Evolutionary conservation across 2,113 vertebrate species (phyloP), one percentile per base, ranked within the genome.

Genomic region (Gambusia affinis): DNA sequence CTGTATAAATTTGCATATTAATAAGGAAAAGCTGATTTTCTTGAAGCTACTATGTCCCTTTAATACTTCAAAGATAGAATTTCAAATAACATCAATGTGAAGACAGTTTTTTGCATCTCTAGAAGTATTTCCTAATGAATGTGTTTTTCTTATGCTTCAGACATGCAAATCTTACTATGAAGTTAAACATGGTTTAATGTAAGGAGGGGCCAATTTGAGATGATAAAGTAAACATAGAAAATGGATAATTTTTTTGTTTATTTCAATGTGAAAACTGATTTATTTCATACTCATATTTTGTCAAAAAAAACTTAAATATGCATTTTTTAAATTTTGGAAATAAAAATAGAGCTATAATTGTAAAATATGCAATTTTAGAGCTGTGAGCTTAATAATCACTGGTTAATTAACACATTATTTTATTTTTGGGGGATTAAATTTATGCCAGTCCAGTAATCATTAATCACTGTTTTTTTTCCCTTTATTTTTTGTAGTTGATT

Each of bases 1-100:
- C 79, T 54, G 90, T 85, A 91, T 88, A 89, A 75, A 89, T 91
- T 89, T 81, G 65, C 89, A 91, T 90, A 35, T 78, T 87, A 90
- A 91, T 87, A 37, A 72, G 62, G 47, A 27, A 76, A 88, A 85
- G 76, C 83, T 82, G 60, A 78, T 79, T 84, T 87, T 89, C 60
- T 83, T 82, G 64, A 75, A 76, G 72, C 71, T 61, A 42, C 72
- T 62, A 67, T 19, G 30, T 66, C 57, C 27, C 24, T 80, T 61
- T 57, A 66, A 73, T 70, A 70, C 47, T 54, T 75, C 61, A 42
- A 73, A 84, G 51, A 61, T 39, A n/a, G 37, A 72, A 35, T 64
- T 76, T 14, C 47, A 39, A 42, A 12, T 30, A 44, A 70, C 64
- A 78, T 67, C 78, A 8, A 72, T 62, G 54, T 62, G 47, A 39